A percentile compares a stretch with the other conserved stretches of the same genome.
Evolutionary conservation across 2,113 vertebrate genomes (phyloP).

Genomic region (Grallaria varia): DNA sequence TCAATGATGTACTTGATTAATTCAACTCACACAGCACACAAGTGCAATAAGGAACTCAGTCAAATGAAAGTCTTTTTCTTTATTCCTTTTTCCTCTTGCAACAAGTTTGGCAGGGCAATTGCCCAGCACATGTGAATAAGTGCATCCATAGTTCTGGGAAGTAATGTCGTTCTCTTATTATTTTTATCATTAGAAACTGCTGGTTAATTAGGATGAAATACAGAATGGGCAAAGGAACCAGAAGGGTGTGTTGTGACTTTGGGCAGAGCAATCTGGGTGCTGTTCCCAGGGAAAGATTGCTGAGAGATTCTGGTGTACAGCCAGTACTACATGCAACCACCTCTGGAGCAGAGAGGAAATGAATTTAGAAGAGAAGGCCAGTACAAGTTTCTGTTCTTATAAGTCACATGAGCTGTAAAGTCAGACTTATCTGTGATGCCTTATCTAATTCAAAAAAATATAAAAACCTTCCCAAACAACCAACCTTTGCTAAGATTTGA

Average conservation of each 20-base stretch:
- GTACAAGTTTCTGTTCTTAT: neutral
- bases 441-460: neutral
- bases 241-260: conserved; percentile 17
- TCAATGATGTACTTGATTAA: neutral
- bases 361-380: neutral
- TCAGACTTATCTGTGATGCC: neutral
- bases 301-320: neutral
- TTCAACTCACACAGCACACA: neutral
- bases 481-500: neutral
- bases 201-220: neutral
- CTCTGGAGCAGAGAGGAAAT: neutral
- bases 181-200: conserved; percentile 2
- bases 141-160: neutral
- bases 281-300: conserved; percentile 3
- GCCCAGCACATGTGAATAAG: neutral
- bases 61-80: neutral
- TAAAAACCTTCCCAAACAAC: neutral
- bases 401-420: neutral
- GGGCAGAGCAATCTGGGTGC: neutral
- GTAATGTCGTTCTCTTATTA: neutral
- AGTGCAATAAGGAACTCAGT: neutral
- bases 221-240: neutral
- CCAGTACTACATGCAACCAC: neutral
- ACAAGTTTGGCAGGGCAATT: neutral
- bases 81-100: neutral